A percentile compares a stretch with the other conserved stretches of the same genome.
Evolutionary conservation across 2,113 vertebrate genomes (phyloP).

Genomic region (Centropus bengalensis): DNA sequence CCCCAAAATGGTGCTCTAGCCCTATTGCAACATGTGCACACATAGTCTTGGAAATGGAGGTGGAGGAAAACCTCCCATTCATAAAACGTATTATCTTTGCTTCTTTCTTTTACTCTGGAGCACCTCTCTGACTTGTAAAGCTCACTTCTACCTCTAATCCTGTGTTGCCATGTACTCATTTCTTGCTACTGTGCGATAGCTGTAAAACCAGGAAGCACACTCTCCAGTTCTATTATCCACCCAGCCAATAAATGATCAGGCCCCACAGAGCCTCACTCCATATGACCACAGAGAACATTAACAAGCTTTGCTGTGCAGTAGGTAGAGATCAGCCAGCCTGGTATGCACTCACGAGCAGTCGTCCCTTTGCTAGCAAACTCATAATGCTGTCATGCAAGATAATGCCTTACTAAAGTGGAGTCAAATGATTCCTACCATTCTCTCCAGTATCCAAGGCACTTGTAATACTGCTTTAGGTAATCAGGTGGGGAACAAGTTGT

Average conservation of each 20-base stretch:
- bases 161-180: not conserved
- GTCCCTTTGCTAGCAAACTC: not conserved
- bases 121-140: not conserved
- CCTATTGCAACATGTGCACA: too few relatives aligned
- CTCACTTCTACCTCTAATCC: not conserved
- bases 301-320: not conserved
- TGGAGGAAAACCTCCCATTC: not conserved
- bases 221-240: not conserved
- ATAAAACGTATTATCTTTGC: not conserved
- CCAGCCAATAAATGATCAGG: not conserved
- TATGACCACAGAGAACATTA: too few relatives aligned
- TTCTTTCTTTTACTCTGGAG: not conserved
- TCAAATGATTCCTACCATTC: not conserved
- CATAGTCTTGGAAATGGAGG: not conserved
- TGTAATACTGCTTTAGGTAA: not conserved
- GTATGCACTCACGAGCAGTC: not conserved
- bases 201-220: not conserved
- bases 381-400: accelerated
- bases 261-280: not conserved
- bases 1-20: not conserved
- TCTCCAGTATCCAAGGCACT: not conserved
- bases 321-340: not conserved
- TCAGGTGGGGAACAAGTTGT: not conserved
- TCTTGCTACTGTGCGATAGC: not conserved
- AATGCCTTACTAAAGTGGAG: not conserved